Evolutionary conservation across 1,140 invertebrate species (phyloP), one percentile per base, ranked within the genome.

Genomic region (Meteorus sp.): DNA sequence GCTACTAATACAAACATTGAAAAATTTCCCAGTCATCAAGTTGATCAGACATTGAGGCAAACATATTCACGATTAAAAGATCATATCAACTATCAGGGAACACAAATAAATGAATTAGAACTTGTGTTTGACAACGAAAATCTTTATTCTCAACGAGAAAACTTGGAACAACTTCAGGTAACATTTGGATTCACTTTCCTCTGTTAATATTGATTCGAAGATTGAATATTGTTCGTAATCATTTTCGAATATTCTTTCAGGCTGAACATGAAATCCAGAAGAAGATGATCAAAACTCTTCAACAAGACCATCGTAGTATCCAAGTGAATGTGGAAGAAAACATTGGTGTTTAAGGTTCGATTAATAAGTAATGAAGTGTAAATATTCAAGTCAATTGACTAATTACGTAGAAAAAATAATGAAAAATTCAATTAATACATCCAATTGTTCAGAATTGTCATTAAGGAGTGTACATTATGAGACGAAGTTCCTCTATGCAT

Each of bases 191-290:
- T 48, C 53, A 56, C 25, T 27, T 22, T 37, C 9, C 31, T 51
- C 9, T 31, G 29, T 37, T 25, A 47, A 27, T 29, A n/a, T 33
- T 53, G 25, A 37, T 43, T 23, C 52, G 25, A n/a, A n/a, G n/a
- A n/a, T n/a, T 29, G 27, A 29, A 29, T 9, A 29, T 4, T 29
- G 27, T 29, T 29, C 9, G 4, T 9, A 29, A 29, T 15, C 6
- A 54, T 2, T 29, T 45, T 25, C 5, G 8, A 44, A 56, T 0
- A 48, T 41, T 19, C 22, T 70, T 64, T 15, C 44, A 82, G 78
- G 68, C 66, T 8, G 77, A 80, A 45, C 78, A 79, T 48, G 72
- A 75, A 15, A 76, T 72, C 19, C 76, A 81, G 27, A 74, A 78
- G 31, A 66, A 78, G 61, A 70, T 77, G 20, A 66, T 81, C 3